These are phyloP conservation scores for Meloidogyne hapla DNA, from an alignment of 1,140 invertebrate genomes.

Conservation along the genomic window DNA sequence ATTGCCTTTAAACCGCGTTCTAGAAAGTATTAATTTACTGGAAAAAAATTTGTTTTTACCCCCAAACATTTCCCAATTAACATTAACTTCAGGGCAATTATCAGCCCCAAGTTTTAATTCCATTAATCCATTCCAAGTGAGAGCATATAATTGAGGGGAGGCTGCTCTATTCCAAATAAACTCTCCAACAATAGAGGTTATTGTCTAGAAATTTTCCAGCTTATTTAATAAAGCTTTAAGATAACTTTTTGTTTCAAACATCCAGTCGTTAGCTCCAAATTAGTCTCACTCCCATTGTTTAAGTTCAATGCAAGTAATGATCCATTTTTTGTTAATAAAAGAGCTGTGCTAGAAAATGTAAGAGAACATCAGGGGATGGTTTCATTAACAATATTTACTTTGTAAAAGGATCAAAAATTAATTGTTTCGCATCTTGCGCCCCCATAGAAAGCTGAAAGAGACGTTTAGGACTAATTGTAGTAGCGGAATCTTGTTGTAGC, in stretches of 20 bases:
- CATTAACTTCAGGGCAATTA: constrained; percentile 54
- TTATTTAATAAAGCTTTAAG: no score
- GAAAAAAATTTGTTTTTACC: constrained; percentile 24
- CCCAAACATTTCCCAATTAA: constrained; percentile 60
- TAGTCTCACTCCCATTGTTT: constrained; percentile 47
- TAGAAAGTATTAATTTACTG: constrained; percentile 18
- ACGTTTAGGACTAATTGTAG: constrained; percentile 47
- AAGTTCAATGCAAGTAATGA: constrained; percentile 57
- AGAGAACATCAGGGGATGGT: neutral
- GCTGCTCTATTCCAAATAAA: constrained; percentile 58
- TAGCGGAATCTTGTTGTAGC: constrained; percentile 45
- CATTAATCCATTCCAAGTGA: constrained; percentile 62
- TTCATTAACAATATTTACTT: constrained; percentile 42
- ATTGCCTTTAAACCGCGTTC: constrained; percentile 60
- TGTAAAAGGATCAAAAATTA: constrained; percentile 60
- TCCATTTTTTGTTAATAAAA: constrained; percentile 60
- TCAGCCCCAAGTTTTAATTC: constrained; percentile 43
- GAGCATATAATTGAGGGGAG: constrained; percentile 58
- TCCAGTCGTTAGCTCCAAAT: constrained; percentile 31
- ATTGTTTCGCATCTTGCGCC: constrained; percentile 62
- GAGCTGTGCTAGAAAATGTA: constrained; percentile 55
- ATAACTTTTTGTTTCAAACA: constrained; percentile 17
- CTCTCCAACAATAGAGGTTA: constrained; percentile 62
- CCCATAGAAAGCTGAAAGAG: constrained; percentile 56
- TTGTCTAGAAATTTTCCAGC: no score